Percentiles rank a stretch among this genome's conserved stretches.
phyloP scores from a whole-genome alignment of 35 echinoderm and acorn worm species.

The Nesometra sesokonis region DNA sequence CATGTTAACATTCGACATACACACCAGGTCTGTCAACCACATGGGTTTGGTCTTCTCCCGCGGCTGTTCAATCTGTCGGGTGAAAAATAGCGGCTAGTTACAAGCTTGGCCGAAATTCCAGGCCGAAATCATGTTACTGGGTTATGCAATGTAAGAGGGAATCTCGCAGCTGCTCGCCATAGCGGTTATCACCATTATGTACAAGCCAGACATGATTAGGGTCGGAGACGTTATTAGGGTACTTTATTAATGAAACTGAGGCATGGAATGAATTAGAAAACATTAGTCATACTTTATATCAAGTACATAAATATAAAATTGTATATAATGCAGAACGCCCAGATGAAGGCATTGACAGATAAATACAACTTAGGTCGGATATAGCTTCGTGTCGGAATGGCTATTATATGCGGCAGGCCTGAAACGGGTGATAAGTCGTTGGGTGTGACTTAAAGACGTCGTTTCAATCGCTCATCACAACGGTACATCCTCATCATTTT shows the following conservation, averaged over 20 bases:
- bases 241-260: not conserved
- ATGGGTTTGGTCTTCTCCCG: constrained; percentile 92
- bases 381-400: not conserved
- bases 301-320: not conserved
- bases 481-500: too few species aligned
- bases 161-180: not conserved
- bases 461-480: too few species aligned
- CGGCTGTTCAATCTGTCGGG: constrained; percentile 76
- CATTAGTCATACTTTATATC: not conserved
- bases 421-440: too few species aligned
- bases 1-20: constrained; percentile 99
- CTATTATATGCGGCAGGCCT: too few species aligned
- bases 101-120: not conserved
- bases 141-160: not conserved
- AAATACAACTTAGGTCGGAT: not conserved
- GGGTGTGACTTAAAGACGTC: too few species aligned
- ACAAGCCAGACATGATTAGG: not conserved
- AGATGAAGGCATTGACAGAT: not conserved
- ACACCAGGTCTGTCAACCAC: constrained; percentile 99
- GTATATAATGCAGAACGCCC: not conserved
- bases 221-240: not conserved
- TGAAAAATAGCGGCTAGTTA: not conserved
- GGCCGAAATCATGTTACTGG: not conserved
- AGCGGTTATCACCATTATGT: not conserved
- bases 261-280: not conserved